Conservation (phyloP, 2,888 invertebrate species). For the Orthonevra nobilis region DNA sequence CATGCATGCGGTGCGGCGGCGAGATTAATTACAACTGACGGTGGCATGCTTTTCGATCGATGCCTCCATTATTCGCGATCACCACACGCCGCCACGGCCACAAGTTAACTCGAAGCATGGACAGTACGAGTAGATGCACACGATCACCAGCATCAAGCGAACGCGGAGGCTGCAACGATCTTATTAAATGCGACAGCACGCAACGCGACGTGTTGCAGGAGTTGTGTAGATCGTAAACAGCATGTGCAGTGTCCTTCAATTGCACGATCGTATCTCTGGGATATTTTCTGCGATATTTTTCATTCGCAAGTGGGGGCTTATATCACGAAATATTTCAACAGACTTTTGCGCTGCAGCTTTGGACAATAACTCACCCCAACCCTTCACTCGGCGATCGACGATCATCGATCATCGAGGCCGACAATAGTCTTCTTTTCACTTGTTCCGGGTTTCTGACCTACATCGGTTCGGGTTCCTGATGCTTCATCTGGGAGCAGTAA, state of each 20-base stretch:
- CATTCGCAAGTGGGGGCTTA: conserved; percentile 18
- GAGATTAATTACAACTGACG: conserved; percentile 70
- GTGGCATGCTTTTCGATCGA: conserved; percentile 68
- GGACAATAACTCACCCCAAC: neutral
- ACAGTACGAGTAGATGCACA: neutral
- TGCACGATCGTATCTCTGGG: conserved; percentile 52
- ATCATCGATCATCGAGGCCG: conserved; percentile 18
- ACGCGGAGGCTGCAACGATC: conserved; percentile 43
- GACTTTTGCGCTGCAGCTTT: conserved; percentile 7
- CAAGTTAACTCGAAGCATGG: neutral
- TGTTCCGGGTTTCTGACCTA: conserved; percentile 63
- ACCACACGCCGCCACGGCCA: conserved; percentile 10
- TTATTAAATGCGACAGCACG: conserved; percentile 66
- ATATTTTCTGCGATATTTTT: conserved; percentile 37
- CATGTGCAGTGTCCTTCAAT: conserved; percentile 49
- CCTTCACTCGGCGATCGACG: conserved; percentile 11
- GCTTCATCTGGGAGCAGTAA: conserved; percentile 29
- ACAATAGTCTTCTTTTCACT: no score
- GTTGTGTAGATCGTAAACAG: conserved; percentile 65
- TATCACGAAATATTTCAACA: conserved; percentile 43
- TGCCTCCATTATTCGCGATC: conserved; percentile 60
- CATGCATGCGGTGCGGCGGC: conserved; percentile 62
- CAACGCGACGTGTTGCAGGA: conserved; percentile 48
- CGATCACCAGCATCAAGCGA: neutral
- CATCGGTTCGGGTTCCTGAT: conserved; percentile 23